Base-by-base conservation (phyloP, 2,888 invertebrate genomes). In the Ramazzottius varieornatus region DNA sequence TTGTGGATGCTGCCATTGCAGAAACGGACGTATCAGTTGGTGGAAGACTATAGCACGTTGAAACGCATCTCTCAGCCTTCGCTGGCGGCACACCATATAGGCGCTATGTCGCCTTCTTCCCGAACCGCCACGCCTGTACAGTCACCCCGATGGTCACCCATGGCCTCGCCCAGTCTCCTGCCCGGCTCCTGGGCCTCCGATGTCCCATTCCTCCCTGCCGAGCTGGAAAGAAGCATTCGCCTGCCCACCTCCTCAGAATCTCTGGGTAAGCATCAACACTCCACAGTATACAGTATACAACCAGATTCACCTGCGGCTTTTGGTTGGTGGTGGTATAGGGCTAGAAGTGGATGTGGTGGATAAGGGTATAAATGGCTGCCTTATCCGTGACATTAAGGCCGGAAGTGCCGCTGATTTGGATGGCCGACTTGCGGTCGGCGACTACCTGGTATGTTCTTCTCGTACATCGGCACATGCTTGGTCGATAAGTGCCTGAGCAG, bases 311-410 rank as follows among this genome's bases (percentile, higher is more conserved):
- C n/a, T n/a, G n/a, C n/a, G n/a, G n/a, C n/a, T n/a, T n/a, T n/a
- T n/a, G n/a, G n/a, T n/a, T n/a, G n/a, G n/a, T n/a, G n/a, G n/a
- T n/a, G n/a, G n/a, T n/a, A 16, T 69, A 81, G 83, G 82, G 67
- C 71, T 83, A 54, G 78, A 75, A 64, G 76, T 83, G 33, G 82
- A 82, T 68, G 77, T 80, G 40, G 77, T 78, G 33, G 81, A 81
- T 68, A 79, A 79, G 68, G 81, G 80, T 1, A 74, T 79, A 64
- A 82, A 82, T 72, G 83, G 83, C 24, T 79, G 80, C 70, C 71
- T 78, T 8, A 77, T 81, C 32, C 78, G 76, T 68, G 73, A 75
- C 46, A 74, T 82, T n/a, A 73, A 75, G 13, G 73, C 76, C 46
- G 76, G 75, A 66, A 80, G 82, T 65, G 80, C 81, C 20, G 75